phyloP scores from a whole-genome alignment of 2,797 vertebrate species.

The Enteromius trimaculatus region DNA sequence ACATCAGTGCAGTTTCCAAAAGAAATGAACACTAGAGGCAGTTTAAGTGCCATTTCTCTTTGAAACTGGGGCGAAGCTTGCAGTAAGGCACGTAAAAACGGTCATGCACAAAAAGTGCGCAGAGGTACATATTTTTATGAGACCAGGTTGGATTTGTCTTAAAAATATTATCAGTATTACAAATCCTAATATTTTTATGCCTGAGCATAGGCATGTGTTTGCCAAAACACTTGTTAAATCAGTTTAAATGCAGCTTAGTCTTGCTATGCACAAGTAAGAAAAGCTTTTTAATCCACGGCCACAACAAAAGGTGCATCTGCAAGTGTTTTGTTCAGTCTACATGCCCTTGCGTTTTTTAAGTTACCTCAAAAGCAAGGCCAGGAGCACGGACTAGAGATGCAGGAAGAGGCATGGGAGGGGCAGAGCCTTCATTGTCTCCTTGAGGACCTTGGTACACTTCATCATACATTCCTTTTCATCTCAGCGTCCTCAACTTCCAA shows the following conservation, averaged over 20 bases:
- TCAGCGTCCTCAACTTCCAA: conserved; percentile 55
- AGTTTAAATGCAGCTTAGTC: neutral
- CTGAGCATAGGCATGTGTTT: neutral
- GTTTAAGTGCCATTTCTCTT: no score
- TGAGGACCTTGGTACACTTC: conserved; percentile 58
- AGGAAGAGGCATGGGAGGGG: conserved; percentile 33
- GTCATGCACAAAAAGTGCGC: no score
- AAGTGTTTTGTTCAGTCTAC: neutral
- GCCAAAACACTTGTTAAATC: conserved; percentile 9
- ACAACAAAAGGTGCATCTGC: conserved; percentile 4
- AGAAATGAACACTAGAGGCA: no score
- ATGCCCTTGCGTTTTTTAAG: conserved; percentile 1
- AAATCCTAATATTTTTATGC: neutral
- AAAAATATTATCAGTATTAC: neutral
- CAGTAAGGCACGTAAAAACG: no score
- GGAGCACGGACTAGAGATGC: conserved; percentile 16
- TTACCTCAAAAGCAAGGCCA: conserved; percentile 35
- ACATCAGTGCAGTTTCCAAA: no score
- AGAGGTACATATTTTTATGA: no score
- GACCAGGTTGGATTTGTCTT: neutral
- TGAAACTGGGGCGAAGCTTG: no score
- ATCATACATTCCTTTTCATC: conserved; percentile 64
- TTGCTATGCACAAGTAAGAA: neutral
- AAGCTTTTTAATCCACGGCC: neutral
- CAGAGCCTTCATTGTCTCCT: conserved; percentile 56